Percentiles rank a stretch among this genome's conserved stretches.
Evolutionary conservation across 2,113 vertebrate genomes (phyloP).

Genomic region (Platichthys flesus): DNA sequence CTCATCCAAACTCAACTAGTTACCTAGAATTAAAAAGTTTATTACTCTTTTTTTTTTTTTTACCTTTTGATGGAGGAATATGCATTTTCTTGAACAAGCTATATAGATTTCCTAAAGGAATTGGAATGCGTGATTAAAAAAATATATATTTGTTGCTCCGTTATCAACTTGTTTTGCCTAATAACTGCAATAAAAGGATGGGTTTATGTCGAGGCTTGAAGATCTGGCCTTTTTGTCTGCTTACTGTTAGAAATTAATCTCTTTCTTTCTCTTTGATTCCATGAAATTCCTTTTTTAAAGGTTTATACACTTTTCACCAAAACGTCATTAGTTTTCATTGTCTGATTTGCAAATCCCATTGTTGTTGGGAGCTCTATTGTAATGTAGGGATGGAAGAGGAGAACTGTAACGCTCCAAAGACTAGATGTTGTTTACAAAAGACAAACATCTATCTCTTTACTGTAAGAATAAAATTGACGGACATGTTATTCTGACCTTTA

Average conservation of each 20-base stretch:
- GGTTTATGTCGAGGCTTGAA: neutral
- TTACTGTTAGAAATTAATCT: neutral
- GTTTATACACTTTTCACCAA: neutral
- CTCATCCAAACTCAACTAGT: no score
- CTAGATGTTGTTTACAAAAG: neutral
- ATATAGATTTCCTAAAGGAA: no score
- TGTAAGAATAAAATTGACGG: neutral
- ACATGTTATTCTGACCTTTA: constrained; percentile 15
- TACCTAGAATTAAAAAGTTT: no score
- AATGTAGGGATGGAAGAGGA: neutral
- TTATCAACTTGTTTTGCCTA: constrained; percentile 1
- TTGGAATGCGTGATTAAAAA: no score
- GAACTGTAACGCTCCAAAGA: neutral
- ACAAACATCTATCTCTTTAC: neutral
- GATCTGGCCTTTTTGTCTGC: neutral
- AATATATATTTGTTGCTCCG: no score
- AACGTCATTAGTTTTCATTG: neutral
- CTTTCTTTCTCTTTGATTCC: constrained; percentile 5
- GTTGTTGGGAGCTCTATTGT: neutral
- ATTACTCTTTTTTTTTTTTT: no score
- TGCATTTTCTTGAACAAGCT: no score
- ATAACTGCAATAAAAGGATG: neutral
- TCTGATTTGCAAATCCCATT: neutral
- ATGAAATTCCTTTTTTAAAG: constrained; percentile 5
- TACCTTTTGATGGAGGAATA: no score